A percentile compares a stretch with the other conserved stretches of the same genome.
These are phyloP conservation scores for Idaea aversata DNA, from an alignment of 2,888 invertebrate species.

Conservation along the genomic window DNA sequence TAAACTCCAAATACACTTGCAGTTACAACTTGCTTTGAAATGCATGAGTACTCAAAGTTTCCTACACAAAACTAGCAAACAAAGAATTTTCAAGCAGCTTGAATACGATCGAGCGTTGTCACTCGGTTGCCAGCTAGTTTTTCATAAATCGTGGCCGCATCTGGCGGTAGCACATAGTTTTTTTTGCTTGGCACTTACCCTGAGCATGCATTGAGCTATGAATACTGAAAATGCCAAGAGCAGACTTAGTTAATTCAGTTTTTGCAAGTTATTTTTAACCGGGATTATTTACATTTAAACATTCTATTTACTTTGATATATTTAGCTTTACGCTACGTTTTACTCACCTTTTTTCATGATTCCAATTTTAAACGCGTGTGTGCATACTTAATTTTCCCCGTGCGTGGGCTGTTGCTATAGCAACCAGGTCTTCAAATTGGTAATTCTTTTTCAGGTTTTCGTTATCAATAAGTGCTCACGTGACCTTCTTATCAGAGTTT, in stretches of 20 bases:
- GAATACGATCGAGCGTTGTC: slow-evolving; percentile 1
- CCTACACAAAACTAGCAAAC: not conserved
- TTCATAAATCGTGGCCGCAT: not conserved
- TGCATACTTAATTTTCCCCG: not conserved
- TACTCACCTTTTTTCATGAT: not conserved
- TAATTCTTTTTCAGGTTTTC: slow-evolving; percentile 46
- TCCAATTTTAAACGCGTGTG: not conserved
- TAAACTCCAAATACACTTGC: not conserved
- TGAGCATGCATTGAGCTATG: not conserved
- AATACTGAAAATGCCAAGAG: not conserved
- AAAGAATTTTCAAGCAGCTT: slow-evolving; percentile 2
- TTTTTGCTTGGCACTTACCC: not conserved
- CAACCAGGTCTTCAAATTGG: not conserved
- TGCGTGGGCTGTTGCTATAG: not conserved
- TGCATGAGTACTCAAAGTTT: not conserved
- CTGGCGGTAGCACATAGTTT: not conserved
- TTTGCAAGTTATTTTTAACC: not conserved
- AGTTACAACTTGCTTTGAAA: not conserved
- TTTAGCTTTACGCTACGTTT: not conserved
- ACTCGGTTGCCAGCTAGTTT: slow-evolving; percentile 1
- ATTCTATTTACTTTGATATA: not conserved
- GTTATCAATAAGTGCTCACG: slow-evolving; percentile 44
- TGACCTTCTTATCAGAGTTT: slow-evolving; percentile 52
- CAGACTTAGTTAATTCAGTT: not conserved
- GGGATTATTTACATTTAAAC: not conserved